A percentile compares a stretch with the other conserved stretches of the same genome.
These are phyloP conservation scores for Drosophila novamexicana DNA, from an alignment of 1,140 invertebrate genomes.

Conservation along the genomic window DNA sequence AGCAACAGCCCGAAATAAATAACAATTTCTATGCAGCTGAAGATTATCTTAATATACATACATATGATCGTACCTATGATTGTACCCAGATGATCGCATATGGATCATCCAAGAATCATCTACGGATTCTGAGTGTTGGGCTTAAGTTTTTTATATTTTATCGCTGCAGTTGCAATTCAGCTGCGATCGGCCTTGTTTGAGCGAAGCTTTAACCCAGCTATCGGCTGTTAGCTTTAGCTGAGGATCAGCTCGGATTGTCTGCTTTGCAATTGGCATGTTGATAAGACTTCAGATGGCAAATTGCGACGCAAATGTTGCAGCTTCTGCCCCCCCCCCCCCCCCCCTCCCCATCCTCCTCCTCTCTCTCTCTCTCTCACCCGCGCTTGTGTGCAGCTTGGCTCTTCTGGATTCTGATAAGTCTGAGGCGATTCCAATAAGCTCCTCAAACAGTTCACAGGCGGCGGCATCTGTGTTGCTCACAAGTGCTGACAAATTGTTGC, in stretches of 20 bases:
- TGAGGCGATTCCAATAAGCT: conserved; percentile 17
- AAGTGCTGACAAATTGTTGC: conserved; percentile 52
- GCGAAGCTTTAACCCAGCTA: background rate
- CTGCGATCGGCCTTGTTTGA: background rate
- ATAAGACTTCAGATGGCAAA: conserved; percentile 35
- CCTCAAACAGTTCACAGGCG: conserved; percentile 34
- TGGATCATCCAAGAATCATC: too few relatives aligned
- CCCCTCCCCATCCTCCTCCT: background rate
- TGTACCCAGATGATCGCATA: too few relatives aligned
- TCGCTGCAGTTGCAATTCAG: background rate
- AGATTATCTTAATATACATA: too few relatives aligned
- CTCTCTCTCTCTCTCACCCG: background rate
- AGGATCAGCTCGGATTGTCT: background rate
- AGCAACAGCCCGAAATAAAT: too few relatives aligned
- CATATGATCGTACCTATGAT: too few relatives aligned
- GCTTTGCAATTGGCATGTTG: conserved; percentile 18
- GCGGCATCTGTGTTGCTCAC: conserved; percentile 14
- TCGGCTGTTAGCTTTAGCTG: background rate
- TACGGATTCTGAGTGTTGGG: too few relatives aligned
- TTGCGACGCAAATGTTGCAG: conserved; percentile 44
- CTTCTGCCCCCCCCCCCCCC: background rate
- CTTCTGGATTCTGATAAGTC: conserved; percentile 27
- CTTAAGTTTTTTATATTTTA: too few relatives aligned
- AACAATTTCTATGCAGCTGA: too few relatives aligned
- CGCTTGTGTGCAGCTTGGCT: background rate